Percentiles rank a stretch among this genome's conserved stretches.
Conservation (phyloP, 2,113 vertebrate species). For the Nipponia nippon region DNA sequence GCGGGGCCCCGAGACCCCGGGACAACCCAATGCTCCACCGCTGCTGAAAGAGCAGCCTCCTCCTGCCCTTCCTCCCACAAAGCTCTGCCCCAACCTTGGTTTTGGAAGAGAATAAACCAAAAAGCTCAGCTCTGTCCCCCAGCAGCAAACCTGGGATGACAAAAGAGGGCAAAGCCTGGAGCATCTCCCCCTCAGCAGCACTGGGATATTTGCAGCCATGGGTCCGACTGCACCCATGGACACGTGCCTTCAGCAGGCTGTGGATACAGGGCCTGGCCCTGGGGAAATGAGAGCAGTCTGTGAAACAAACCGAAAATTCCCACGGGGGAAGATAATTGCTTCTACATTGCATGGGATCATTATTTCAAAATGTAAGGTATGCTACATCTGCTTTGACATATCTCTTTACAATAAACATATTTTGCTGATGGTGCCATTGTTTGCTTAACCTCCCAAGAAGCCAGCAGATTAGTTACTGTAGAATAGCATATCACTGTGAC, state of each 20-base stretch:
- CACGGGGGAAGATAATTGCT: accelerated
- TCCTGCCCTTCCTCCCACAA: neutral
- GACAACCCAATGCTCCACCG: accelerated
- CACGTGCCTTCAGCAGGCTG: neutral
- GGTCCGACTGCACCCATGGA: accelerated
- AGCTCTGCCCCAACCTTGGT: accelerated
- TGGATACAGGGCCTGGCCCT: neutral
- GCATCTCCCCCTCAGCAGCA: accelerated
- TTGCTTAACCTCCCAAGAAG: neutral
- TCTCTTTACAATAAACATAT: neutral
- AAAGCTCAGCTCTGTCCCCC: neutral
- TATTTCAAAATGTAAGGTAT: neutral
- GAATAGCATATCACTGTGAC: neutral
- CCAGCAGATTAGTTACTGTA: neutral
- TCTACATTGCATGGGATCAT: accelerated
- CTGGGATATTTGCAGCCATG: accelerated
- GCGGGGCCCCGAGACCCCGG: accelerated
- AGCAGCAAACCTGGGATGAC: no score
- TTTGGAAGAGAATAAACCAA: neutral
- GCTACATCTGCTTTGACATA: neutral
- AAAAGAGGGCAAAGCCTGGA: accelerated
- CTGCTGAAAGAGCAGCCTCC: accelerated
- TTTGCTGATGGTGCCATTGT: accelerated
- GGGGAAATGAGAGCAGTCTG: accelerated
- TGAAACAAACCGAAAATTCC: accelerated